Evolutionary conservation across 2,113 vertebrate species (phyloP), one percentile per base, ranked within the genome.

Genomic region (Propithecus coquereli): DNA sequence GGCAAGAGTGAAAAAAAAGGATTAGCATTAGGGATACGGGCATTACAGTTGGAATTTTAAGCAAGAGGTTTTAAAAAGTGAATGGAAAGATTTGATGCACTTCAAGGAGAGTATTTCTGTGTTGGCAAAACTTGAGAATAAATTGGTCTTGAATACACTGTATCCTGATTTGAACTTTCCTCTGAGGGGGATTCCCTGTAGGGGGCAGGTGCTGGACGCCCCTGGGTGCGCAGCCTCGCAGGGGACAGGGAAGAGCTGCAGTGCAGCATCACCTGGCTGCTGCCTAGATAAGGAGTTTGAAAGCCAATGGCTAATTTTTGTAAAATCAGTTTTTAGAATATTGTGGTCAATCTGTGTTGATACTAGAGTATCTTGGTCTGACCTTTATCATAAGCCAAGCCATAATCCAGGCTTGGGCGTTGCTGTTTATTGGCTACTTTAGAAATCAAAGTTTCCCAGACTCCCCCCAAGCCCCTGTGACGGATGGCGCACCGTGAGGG

Each of bases 191-290:
- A 13, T 25, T 6, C 11, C 40, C 70, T 73, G 17, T 1, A 5
- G 34, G 27, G 27, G 1, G 4, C 1, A 18, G 11, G 9, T 34
- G 9, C 43, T 27, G 4, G 45, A 8, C n/a, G 45, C n/a, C 12
- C 13, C 12, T 1, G n/a, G 57, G 59, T 11, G 14, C 43, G 5
- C 20, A 40, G 37, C 40, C 40, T 43, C 2, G 22, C 34, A 37
- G 0, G 0, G 34, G 54, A 2, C 5, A 1, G 43, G 40, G 43
- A 2, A 22, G 20, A 22, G 40, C 17, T 0, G 9, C 11, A 23
- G 6, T 18, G 37, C 37, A n/a, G 6, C 14, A 5, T 27, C 11
- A 25, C 23, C 3, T 2, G 30, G 32, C 30, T 88, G 54, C 27
- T 30, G 32, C 16, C 32, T 27, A 11, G 43, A 3, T 30, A 5